Evolutionary conservation across 2,113 vertebrate genomes (phyloP).

Genomic region (Silurus glanis): DNA sequence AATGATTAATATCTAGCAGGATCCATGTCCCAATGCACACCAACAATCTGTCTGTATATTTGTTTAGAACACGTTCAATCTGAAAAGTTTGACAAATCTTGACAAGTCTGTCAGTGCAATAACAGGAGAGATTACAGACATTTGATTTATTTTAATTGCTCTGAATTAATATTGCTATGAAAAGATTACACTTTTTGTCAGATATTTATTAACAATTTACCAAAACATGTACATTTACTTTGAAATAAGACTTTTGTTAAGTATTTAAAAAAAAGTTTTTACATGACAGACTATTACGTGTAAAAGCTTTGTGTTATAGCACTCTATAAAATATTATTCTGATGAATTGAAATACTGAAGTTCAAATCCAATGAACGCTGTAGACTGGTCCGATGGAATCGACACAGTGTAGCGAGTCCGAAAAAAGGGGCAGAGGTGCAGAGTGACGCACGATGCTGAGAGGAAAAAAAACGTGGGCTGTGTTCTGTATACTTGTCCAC

Average conservation of each 20-base stretch:
- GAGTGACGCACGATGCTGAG: not conserved
- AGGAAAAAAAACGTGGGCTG: not conserved
- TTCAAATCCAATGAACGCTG: not conserved
- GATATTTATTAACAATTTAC: not conserved
- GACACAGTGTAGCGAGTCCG: slow-evolving; percentile 14
- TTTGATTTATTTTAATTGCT: not conserved
- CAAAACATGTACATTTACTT: not conserved
- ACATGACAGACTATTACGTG: not conserved
- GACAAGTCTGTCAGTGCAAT: not conserved
- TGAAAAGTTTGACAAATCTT: not conserved
- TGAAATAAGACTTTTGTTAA: not conserved
- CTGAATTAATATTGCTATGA: not conserved
- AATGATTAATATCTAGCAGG: not conserved
- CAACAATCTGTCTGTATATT: not conserved
- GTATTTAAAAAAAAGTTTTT: not conserved
- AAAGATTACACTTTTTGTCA: not conserved
- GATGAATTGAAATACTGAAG: not conserved
- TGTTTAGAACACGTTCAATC: not conserved
- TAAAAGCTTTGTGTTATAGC: not conserved
- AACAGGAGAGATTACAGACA: not conserved
- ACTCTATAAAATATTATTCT: not conserved
- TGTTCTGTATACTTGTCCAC: slow-evolving; percentile 9
- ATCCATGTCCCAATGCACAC: not conserved
- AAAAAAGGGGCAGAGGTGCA: slow-evolving; percentile 6
- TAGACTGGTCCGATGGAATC: not conserved